A percentile compares a stretch with the other conserved stretches of the same genome.
Evolutionary conservation across 2,888 invertebrate genomes (phyloP).

Genomic region (Ramazzottius varieornatus): DNA sequence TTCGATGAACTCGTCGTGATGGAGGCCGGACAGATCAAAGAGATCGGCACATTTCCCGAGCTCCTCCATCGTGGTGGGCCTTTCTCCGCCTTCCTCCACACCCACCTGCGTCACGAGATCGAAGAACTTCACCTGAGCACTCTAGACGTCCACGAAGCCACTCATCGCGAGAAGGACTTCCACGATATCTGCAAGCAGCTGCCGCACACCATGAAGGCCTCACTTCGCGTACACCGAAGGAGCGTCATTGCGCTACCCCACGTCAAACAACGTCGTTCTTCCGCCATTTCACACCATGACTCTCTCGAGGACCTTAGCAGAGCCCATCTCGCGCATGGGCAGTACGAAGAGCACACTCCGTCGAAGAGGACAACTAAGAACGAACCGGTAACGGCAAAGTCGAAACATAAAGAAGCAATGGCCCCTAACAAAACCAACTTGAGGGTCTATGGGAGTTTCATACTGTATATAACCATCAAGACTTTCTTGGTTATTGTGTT

Average conservation of each 20-base stretch:
- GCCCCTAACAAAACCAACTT: not conserved
- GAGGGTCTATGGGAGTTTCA: not conserved
- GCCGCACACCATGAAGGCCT: not conserved
- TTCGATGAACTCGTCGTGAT: conserved; percentile 20
- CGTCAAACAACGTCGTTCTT: not conserved
- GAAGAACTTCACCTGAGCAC: not conserved
- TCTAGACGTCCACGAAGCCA: not conserved
- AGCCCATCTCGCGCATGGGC: not conserved
- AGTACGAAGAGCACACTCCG: not conserved
- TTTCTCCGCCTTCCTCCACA: conserved; percentile 20
- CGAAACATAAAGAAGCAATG: not conserved
- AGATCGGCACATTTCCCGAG: conserved; percentile 18
- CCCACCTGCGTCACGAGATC: conserved; percentile 11
- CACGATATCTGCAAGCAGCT: not conserved
- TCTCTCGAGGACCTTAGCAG: not conserved
- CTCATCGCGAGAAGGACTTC: not conserved
- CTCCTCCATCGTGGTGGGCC: conserved; percentile 18
- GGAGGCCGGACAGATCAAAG: conserved; percentile 17
- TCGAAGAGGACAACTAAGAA: no score
- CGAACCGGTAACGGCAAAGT: no score
- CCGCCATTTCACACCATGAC: not conserved
- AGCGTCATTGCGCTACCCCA: not conserved
- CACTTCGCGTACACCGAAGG: not conserved
- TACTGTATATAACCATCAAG: not conserved
- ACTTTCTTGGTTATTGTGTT: not conserved